Conservation (phyloP, 2,797 vertebrate species). For the Alca torda region DNA sequence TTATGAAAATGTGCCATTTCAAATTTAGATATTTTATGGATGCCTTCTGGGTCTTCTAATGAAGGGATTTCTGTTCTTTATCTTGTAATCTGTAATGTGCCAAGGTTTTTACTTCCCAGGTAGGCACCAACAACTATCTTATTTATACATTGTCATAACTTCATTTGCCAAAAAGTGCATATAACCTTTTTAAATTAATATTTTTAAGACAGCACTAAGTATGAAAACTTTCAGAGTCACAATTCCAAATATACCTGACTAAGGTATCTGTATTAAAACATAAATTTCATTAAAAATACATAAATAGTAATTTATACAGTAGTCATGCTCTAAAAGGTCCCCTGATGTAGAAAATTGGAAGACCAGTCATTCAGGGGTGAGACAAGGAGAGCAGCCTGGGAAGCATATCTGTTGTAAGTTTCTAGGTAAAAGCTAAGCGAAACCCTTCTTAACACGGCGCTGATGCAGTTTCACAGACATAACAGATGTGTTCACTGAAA, state of each 20-base stretch:
- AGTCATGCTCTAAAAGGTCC: background rate
- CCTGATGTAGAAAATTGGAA: background rate
- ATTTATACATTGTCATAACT: background rate
- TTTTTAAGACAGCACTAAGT: slow-evolving; percentile 22
- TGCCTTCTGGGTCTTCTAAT: background rate
- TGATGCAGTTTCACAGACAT: background rate
- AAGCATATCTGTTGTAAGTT: background rate
- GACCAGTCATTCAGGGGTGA: background rate
- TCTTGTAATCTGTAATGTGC: background rate
- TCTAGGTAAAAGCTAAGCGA: background rate
- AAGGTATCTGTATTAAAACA: background rate
- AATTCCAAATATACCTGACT: slow-evolving; percentile 4
- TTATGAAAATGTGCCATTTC: background rate
- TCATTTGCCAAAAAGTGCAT: background rate
- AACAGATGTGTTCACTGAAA: background rate
- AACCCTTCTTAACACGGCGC: background rate
- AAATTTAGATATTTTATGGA: background rate
- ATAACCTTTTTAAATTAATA: background rate
- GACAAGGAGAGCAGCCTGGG: background rate
- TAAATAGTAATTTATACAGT: background rate
- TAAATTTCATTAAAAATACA: slow-evolving; percentile 6
- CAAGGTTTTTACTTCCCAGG: background rate
- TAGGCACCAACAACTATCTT: background rate
- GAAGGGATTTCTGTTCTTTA: background rate
- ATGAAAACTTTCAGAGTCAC: slow-evolving; percentile 19